Percentiles rank a stretch among this genome's conserved stretches.
Conservation (phyloP, 2,888 invertebrate genomes). For the Tiliacea citrago region DNA sequence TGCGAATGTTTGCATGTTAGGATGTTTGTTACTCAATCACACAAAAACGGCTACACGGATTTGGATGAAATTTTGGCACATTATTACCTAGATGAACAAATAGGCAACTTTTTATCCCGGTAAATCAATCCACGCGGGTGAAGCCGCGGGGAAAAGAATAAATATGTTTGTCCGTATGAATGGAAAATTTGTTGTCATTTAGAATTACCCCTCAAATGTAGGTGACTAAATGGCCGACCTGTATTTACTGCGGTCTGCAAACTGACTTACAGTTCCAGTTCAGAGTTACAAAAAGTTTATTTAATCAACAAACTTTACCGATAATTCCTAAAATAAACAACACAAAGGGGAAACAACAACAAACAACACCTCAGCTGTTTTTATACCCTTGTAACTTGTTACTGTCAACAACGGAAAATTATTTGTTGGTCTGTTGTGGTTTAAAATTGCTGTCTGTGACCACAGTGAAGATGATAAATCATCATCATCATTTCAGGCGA, state of each 20-base stretch:
- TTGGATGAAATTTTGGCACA: too few species aligned
- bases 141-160: not conserved
- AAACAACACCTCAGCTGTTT: slow-evolving; percentile 20
- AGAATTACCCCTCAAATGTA: not conserved
- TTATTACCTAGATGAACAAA: too few species aligned
- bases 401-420: slow-evolving; percentile 8
- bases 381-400: slow-evolving; percentile 18
- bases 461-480: not conserved
- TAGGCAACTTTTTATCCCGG: too few species aligned
- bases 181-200: not conserved
- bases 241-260: not conserved
- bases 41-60: too few species aligned
- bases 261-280: slow-evolving; percentile 5
- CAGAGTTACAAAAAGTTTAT: slow-evolving; percentile 22
- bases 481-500: too few species aligned
- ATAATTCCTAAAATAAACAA: slow-evolving; percentile 5
- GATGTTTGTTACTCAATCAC: too few species aligned
- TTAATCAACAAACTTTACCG: slow-evolving; percentile 34
- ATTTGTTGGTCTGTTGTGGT: slow-evolving; percentile 4
- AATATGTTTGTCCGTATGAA: not conserved
- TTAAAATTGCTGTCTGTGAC: slow-evolving; percentile 1
- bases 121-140: too few species aligned
- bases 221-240: not conserved
- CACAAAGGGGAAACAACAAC: slow-evolving; percentile 7
- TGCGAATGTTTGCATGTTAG: too few species aligned